Evolutionary conservation across 1,140 invertebrate species (phyloP).

Genomic region (Gryon sp.): DNA sequence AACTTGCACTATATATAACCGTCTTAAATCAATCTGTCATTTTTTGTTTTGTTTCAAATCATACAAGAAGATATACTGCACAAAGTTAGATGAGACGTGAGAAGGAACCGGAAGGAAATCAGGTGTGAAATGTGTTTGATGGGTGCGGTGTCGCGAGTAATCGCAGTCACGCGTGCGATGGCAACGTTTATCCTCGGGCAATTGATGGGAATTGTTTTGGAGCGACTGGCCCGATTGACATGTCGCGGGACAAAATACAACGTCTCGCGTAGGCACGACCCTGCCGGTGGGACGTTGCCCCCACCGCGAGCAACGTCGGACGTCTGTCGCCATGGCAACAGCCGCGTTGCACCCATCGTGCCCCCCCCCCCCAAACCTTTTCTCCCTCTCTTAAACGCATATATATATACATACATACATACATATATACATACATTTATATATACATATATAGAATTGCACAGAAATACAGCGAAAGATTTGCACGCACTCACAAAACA

Average conservation of each 20-base stretch:
- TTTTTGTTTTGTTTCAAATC: no score
- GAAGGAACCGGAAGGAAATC: background rate
- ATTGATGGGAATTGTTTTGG: slow-evolving; percentile 15
- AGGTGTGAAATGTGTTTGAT: background rate
- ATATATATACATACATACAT: no score
- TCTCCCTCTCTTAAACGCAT: no score
- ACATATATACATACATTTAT: no score
- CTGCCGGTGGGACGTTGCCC: slow-evolving; percentile 77
- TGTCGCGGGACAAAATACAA: slow-evolving; percentile 61
- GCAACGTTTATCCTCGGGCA: background rate
- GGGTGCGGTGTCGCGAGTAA: no score
- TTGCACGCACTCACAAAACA: slow-evolving; percentile 47
- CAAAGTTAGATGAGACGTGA: background rate
- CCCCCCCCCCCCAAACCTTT: slow-evolving; percentile 59
- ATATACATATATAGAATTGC: no score
- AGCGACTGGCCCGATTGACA: slow-evolving; percentile 27
- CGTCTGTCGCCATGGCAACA: slow-evolving; percentile 80
- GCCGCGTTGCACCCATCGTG: slow-evolving; percentile 76
- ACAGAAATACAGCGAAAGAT: slow-evolving; percentile 63
- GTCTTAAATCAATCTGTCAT: no score
- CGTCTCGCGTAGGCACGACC: slow-evolving; percentile 70
- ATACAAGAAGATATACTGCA: no score
- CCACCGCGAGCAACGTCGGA: slow-evolving; percentile 75
- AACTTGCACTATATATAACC: no score
- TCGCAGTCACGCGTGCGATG: background rate